Conservation (phyloP, 1,140 invertebrate species). For the Arion vulgaris region DNA sequence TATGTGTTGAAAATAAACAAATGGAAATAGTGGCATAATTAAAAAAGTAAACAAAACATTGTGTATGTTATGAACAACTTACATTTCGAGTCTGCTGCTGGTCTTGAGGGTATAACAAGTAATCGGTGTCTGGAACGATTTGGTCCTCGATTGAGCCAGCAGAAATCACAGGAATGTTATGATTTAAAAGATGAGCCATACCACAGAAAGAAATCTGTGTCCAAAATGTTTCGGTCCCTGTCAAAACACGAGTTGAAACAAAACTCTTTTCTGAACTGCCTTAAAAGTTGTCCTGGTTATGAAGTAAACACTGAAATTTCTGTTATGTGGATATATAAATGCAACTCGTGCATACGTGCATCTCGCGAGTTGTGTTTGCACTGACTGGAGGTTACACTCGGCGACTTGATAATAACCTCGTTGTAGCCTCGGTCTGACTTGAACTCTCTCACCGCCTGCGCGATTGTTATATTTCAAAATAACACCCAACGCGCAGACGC, state of each 20-base stretch:
- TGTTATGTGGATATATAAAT: neutral
- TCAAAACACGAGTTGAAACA: neutral
- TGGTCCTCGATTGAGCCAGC: constrained; percentile 7
- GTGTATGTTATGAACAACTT: neutral
- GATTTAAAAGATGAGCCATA: constrained; percentile 29
- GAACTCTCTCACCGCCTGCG: constrained; percentile 22
- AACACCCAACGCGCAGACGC: constrained; percentile 3
- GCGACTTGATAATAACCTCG: neutral
- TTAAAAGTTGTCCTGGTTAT: too few species aligned
- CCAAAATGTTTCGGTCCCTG: neutral
- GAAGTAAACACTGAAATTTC: too few species aligned
- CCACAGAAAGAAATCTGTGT: constrained; percentile 11
- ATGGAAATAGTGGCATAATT: too few species aligned
- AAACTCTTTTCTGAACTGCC: too few species aligned
- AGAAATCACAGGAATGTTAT: neutral
- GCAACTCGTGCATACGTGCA: neutral
- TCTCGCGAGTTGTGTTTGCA: constrained; percentile 16
- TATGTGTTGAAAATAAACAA: too few species aligned
- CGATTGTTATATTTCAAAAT: neutral
- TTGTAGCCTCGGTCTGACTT: constrained; percentile 14
- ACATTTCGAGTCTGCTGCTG: constrained; percentile 15
- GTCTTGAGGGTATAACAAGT: constrained; percentile 5
- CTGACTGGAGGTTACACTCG: neutral
- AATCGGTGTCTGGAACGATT: constrained; percentile 31
- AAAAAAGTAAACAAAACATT: too few species aligned